phyloP scores from a whole-genome alignment of 2,888 invertebrate species.

The Mimas tiliae region DNA sequence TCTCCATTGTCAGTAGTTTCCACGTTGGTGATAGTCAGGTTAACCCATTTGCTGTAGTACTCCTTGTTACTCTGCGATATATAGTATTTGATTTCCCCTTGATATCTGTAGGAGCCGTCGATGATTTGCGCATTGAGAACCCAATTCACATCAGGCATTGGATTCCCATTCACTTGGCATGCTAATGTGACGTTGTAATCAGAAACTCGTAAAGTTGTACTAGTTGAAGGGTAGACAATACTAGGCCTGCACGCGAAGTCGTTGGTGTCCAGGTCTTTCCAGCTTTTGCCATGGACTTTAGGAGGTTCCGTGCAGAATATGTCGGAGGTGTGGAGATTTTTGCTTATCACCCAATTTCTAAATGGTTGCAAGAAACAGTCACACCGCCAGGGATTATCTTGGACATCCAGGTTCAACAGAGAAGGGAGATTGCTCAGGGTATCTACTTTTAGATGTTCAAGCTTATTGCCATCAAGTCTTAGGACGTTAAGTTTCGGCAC shows the following conservation, averaged over 20 bases:
- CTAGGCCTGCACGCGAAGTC: conserved; percentile 93
- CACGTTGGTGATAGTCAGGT: conserved; percentile 88
- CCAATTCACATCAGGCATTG: conserved; percentile 91
- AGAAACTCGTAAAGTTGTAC: conserved; percentile 85
- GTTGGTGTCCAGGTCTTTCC: conserved; percentile 88
- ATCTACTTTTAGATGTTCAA: conserved; percentile 87
- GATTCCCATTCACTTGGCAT: conserved; percentile 91
- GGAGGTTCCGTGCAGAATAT: conserved; percentile 90
- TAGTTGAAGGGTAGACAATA: conserved; percentile 87
- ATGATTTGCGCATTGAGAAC: conserved; percentile 87
- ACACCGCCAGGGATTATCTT: conserved; percentile 94
- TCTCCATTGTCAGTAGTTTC: conserved; percentile 88
- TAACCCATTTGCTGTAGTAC: conserved; percentile 85
- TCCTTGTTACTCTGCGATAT: conserved; percentile 63
- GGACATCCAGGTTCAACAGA: conserved; percentile 89
- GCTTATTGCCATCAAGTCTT: conserved; percentile 89
- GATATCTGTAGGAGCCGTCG: conserved; percentile 79
- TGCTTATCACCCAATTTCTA: conserved; percentile 89
- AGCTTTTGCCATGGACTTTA: conserved; percentile 87
- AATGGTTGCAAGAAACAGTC: conserved; percentile 93
- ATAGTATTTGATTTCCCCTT: conserved; percentile 79
- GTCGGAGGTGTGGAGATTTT: conserved; percentile 90
- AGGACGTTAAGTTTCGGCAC: conserved; percentile 88
- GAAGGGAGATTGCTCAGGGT: conserved; percentile 87
- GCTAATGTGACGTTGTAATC: conserved; percentile 88